Percentiles rank a stretch among this genome's conserved stretches.
These are phyloP conservation scores for Lerema accius DNA, from an alignment of 1,140 invertebrate species.

Conservation along the genomic window DNA sequence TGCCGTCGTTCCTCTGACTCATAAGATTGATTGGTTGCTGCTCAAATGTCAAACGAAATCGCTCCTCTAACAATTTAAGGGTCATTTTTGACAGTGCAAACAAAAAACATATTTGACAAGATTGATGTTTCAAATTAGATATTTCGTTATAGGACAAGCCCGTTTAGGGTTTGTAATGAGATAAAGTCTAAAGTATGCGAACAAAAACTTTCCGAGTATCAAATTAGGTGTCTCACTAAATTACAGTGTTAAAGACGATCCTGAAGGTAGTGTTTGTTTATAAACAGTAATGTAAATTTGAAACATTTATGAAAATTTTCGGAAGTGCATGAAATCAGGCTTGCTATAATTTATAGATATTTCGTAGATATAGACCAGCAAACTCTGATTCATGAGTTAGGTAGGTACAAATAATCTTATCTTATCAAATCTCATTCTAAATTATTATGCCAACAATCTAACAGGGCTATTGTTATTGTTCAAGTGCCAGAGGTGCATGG, in stretches of 20 bases:
- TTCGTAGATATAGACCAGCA: too few relatives aligned
- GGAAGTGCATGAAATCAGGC: too few relatives aligned
- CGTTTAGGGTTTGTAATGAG: constrained; percentile 2
- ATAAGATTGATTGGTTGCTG: constrained; percentile 20
- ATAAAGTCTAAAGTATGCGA: constrained; percentile 15
- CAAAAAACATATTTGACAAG: constrained; percentile 38
- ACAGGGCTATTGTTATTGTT: too few relatives aligned
- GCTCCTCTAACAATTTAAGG: constrained; percentile 37
- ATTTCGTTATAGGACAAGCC: constrained; percentile 8
- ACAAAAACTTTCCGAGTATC: constrained; percentile 17
- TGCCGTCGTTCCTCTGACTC: constrained; percentile 2
- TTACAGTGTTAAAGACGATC: not conserved
- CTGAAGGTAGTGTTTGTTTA: not conserved
- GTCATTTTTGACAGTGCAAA: constrained; percentile 33
- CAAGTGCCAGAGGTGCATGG: too few relatives aligned
- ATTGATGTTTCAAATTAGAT: constrained; percentile 31
- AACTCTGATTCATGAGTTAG: too few relatives aligned
- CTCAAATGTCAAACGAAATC: constrained; percentile 53
- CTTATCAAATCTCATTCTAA: too few relatives aligned
- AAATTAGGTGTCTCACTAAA: constrained; percentile 14
- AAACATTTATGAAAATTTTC: too few relatives aligned
- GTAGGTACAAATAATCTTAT: too few relatives aligned
- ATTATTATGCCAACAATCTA: too few relatives aligned
- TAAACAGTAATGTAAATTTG: too few relatives aligned
- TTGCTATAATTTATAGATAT: too few relatives aligned